Evolutionary conservation across 2,113 vertebrate genomes (phyloP), one percentile per base, ranked within the genome.

Genomic region (Anoplopoma fimbria): DNA sequence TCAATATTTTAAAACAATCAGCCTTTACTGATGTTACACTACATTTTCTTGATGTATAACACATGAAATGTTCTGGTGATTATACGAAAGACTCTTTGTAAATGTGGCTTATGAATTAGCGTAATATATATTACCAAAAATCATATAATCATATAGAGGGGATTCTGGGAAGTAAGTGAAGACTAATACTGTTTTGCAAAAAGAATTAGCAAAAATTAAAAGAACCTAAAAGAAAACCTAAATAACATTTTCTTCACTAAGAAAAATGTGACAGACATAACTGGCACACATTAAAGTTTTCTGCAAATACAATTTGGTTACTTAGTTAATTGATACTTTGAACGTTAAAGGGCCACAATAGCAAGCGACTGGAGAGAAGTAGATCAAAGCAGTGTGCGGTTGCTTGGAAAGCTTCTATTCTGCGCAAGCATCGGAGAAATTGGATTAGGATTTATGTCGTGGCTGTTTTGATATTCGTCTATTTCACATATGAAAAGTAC

Each of bases 361-460:
- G 81, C 53, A 81, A 79, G 61, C 25, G 57, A 61, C 86, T 79
- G 31, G 27, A 81, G 72, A 89, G 79, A 73, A 83, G 71, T 57
- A 85, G 77, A 90, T 91, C 82, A 92, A 87, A 86, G 81, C 81
- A 87, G 45, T 23, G 63, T 63, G 72, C 1, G 25, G 55, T 71
- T 58, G 58, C 85, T 83, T 61, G 67, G 79, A 87, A 88, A 87
- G 79, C 82, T 49, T 83, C 73, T 75, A 75, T 88, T 88, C 71
- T 70, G 34, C 34, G 23, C 47, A 21, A 75, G 75, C 79, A 81
- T 80, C 21, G 65, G 62, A 84, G 83, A 90, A 93, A 92, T 87
- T 92, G 85, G 85, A 91, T 91, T 88, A 85, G 82, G 84, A 92
- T 93, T 91, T 92, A 92, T 86, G 85, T 79, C 67, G 36, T 42